Evolutionary conservation across 1,140 invertebrate genomes (phyloP).

Genomic region (Ceratina calcarata): DNA sequence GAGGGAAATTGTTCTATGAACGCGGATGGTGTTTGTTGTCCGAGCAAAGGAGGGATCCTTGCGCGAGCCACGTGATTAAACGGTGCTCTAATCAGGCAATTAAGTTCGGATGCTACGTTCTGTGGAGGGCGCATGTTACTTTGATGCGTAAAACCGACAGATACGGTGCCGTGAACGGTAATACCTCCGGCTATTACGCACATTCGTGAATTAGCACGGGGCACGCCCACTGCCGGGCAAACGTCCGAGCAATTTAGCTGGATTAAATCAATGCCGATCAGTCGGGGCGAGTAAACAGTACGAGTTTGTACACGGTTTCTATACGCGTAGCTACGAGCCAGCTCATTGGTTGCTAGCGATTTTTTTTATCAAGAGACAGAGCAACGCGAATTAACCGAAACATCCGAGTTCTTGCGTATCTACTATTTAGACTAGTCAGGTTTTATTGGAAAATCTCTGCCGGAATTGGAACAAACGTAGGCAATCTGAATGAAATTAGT

Average conservation of each 20-base stretch:
- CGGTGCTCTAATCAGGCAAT: not conserved
- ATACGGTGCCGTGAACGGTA: conserved; percentile 11
- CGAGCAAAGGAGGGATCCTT: not conserved
- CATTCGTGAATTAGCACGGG: conserved; percentile 3
- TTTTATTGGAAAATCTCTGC: no score
- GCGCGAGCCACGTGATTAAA: not conserved
- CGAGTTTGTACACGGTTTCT: not conserved
- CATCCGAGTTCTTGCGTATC: no score
- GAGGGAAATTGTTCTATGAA: no score
- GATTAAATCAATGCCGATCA: conserved; percentile 33
- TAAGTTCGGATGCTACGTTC: not conserved
- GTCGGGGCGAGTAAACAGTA: not conserved
- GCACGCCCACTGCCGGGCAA: not conserved
- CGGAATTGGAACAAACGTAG: no score
- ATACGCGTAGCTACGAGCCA: no score
- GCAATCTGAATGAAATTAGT: no score
- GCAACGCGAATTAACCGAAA: no score
- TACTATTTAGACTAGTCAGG: no score
- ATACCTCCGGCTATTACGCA: conserved; percentile 15
- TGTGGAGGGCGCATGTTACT: not conserved
- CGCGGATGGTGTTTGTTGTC: no score
- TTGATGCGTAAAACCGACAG: conserved; percentile 7
- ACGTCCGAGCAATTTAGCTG: not conserved
- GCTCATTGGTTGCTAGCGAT: no score
- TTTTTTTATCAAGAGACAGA: no score